Conservation (phyloP, 2,797 vertebrate species). For the Macropus fuliginosus region DNA sequence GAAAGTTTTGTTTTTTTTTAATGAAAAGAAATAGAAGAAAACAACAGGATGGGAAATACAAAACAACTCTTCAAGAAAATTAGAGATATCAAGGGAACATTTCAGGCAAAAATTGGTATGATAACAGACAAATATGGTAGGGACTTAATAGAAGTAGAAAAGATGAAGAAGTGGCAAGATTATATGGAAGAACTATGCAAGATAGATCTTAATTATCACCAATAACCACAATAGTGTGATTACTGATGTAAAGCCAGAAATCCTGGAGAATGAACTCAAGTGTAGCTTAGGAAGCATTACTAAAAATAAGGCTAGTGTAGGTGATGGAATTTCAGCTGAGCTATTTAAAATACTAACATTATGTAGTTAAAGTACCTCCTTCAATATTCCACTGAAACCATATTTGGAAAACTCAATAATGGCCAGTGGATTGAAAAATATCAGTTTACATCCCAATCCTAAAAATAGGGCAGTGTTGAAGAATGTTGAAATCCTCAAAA, state of each 20-base stretch:
- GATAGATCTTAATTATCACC: background rate
- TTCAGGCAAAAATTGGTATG: background rate
- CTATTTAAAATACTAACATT: background rate
- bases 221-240: background rate
- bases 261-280: background rate
- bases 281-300: background rate
- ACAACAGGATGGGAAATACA: background rate
- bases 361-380: background rate
- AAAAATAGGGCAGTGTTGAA: background rate
- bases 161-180: background rate
- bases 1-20: no score
- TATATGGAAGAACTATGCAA: background rate
- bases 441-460: background rate
- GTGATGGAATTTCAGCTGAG: background rate
- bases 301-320: background rate
- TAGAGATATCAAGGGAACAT: background rate
- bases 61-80: background rate
- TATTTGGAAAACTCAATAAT: background rate
- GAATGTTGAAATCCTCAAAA: background rate
- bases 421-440: background rate
- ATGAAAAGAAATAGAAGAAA: background rate
- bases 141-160: background rate
- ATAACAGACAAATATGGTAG: background rate
- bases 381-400: background rate
- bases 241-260: background rate